phyloP scores from a whole-genome alignment of 1,140 invertebrate genomes.

The Apocrypta bakeri region DNA sequence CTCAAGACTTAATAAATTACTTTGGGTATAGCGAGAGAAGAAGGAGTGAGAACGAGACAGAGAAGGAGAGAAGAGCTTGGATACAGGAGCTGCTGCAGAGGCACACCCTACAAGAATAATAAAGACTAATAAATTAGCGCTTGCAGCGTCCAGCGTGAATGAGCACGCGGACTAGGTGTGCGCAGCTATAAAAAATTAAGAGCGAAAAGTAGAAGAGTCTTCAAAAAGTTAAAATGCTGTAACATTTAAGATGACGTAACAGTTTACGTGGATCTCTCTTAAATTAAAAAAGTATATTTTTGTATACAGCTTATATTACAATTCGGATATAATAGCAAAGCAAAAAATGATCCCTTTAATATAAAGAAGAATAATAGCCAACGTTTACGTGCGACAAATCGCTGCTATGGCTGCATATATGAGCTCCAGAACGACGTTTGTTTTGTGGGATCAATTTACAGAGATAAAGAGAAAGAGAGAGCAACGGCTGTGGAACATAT shows the following conservation, averaged over 20 bases:
- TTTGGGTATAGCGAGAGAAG: conserved; percentile 3
- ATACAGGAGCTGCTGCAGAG: neutral
- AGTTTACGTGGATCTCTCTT: too few species aligned
- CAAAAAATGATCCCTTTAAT: neutral
- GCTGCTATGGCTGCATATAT: neutral
- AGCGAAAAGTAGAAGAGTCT: neutral
- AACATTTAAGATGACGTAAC: neutral
- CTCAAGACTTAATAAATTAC: conserved; percentile 50
- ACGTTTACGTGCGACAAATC: too few species aligned
- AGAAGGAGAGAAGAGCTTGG: neutral
- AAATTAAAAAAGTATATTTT: too few species aligned
- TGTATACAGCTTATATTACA: too few species aligned
- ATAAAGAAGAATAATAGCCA: neutral
- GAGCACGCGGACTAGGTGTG: neutral
- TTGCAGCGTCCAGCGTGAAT: neutral
- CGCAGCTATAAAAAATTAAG: neutral
- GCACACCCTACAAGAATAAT: conserved; percentile 22
- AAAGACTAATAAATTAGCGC: conserved; percentile 36
- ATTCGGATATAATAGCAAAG: too few species aligned
- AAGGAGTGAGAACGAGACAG: conserved; percentile 8
- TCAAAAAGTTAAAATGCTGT: neutral
- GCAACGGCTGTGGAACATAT: neutral
- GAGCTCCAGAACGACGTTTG: neutral
- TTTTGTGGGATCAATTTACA: neutral
- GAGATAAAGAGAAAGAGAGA: neutral